Evolutionary conservation across 2,888 invertebrate species (phyloP).

Genomic region (Linnaemya vulpina): DNA sequence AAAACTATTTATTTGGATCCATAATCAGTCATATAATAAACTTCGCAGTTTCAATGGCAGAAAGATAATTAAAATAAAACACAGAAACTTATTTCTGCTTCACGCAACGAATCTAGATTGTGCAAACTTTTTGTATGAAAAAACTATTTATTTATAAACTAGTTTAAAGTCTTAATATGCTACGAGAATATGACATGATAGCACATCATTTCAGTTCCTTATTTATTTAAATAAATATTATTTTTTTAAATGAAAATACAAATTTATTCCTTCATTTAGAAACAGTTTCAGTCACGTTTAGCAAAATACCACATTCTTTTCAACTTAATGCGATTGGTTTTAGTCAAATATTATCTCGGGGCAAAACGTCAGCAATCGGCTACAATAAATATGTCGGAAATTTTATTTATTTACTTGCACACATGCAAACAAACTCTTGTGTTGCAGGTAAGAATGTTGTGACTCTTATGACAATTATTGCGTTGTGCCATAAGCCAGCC

Average conservation of each 20-base stretch:
- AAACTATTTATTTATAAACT: too few relatives aligned
- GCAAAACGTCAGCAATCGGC: slow-evolving; percentile 14
- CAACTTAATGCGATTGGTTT: slow-evolving; percentile 33
- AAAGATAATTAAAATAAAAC: too few relatives aligned
- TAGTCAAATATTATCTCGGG: slow-evolving; percentile 1
- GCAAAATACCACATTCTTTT: slow-evolving; percentile 8
- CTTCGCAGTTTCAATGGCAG: too few relatives aligned
- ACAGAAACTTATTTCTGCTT: too few relatives aligned
- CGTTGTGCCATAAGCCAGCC: slow-evolving; percentile 36
- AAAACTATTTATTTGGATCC: too few relatives aligned
- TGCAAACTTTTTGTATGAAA: too few relatives aligned
- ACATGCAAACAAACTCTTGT: slow-evolving; percentile 2
- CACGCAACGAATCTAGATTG: too few relatives aligned
- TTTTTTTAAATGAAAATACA: neutral
- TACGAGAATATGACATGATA: too few relatives aligned
- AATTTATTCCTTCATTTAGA: neutral
- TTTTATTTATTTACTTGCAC: slow-evolving; percentile 27
- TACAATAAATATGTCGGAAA: slow-evolving; percentile 51
- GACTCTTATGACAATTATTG: slow-evolving; percentile 55
- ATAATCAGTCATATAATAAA: too few relatives aligned
- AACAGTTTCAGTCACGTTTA: slow-evolving; percentile 36
- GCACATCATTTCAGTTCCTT: neutral
- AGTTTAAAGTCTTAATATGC: too few relatives aligned
- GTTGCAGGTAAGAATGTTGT: slow-evolving; percentile 56
- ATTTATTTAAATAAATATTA: neutral